Conservation (phyloP, 1,140 invertebrate species). For the Ceratosolen solmsi region DNA sequence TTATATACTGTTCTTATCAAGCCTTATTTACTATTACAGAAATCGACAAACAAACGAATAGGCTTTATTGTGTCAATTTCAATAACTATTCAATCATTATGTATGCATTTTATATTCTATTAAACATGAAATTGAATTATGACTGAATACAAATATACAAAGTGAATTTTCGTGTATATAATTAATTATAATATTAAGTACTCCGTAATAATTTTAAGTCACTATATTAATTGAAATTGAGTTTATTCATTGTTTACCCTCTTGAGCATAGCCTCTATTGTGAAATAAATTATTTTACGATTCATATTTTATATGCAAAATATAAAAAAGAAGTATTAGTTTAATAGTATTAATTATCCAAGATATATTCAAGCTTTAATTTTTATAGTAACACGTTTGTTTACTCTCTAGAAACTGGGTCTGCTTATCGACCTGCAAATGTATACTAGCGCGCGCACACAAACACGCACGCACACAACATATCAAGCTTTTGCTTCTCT, state of each 20-base stretch:
- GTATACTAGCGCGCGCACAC: conserved; percentile 53
- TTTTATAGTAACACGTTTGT: conserved; percentile 17
- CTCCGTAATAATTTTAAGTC: background rate
- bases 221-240: background rate
- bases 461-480: conserved; percentile 57
- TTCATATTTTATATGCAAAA: background rate
- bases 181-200: background rate
- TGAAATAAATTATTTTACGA: background rate
- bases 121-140: background rate
- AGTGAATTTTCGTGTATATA: background rate
- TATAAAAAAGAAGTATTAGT: background rate
- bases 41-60: background rate
- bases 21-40: background rate
- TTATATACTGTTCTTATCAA: conserved; percentile 32
- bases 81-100: background rate
- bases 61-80: background rate
- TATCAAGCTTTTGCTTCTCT: conserved; percentile 51
- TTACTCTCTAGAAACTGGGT: conserved; percentile 34
- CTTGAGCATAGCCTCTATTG: background rate
- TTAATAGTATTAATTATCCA: background rate
- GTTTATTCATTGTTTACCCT: background rate
- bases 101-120: background rate
- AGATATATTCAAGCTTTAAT: background rate
- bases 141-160: background rate
- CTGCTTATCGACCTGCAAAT: conserved; percentile 52